These are phyloP conservation scores for Pteria penguin DNA, from an alignment of 2,888 invertebrate genomes.

Conservation along the genomic window DNA sequence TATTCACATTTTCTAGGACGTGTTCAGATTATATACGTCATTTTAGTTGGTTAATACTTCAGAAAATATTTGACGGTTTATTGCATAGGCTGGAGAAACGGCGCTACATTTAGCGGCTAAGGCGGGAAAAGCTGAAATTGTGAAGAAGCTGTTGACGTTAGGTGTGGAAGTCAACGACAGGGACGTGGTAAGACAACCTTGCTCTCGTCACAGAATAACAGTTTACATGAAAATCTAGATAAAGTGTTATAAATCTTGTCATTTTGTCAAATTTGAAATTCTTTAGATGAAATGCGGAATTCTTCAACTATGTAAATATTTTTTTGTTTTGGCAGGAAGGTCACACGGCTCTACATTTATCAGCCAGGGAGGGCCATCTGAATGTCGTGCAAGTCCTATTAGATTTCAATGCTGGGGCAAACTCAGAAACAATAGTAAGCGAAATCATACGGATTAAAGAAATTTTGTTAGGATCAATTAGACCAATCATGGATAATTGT, in stretches of 20 bases:
- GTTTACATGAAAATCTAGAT: too few species aligned
- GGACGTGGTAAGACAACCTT: conserved; percentile 76
- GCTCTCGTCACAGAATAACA: too few species aligned
- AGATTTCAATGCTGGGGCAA: conserved; percentile 73
- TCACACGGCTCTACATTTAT: conserved; percentile 86
- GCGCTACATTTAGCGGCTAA: conserved; percentile 87
- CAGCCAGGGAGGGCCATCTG: conserved; percentile 82
- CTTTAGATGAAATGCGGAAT: too few species aligned
- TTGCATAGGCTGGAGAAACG: conserved; percentile 82
- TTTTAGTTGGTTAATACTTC: neutral
- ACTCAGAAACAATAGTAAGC: conserved; percentile 78
- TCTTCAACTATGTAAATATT: too few species aligned
- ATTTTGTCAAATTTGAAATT: too few species aligned
- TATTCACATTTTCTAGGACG: too few species aligned
- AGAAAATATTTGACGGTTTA: neutral
- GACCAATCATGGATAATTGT: too few species aligned
- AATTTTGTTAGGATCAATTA: too few species aligned
- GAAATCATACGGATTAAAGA: too few species aligned
- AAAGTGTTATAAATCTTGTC: too few species aligned
- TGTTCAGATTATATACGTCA: neutral
- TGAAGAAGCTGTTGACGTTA: conserved; percentile 80
- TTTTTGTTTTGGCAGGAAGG: conserved; percentile 82
- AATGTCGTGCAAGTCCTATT: conserved; percentile 79
- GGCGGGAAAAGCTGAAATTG: conserved; percentile 67
- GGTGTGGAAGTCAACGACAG: conserved; percentile 77